Evolutionary conservation across 2,113 vertebrate species (phyloP), one percentile per base, ranked within the genome.

Genomic region (Etia nguti): DNA sequence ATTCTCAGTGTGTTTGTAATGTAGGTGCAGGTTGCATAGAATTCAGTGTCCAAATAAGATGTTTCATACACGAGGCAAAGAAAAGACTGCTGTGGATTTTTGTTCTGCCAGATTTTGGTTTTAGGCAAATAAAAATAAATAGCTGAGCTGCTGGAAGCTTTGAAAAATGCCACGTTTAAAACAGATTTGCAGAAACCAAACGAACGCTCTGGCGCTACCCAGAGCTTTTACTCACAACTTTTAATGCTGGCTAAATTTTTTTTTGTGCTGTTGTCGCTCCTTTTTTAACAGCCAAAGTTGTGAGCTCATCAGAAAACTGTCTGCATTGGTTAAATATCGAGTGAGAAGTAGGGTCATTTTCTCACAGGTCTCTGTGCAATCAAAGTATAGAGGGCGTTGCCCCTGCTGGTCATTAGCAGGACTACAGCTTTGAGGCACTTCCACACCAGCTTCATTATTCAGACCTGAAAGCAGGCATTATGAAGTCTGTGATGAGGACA

Each of bases 241-340:
- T 1, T 48, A 24, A 75, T 48, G 22, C 68, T 46, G 38, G 15
- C 0, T 48, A 29, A 5, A 4, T 73, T 2, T 48, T 22, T 48
- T 22, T 73, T 73, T 46, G 38, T 73, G 65, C 38, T 73, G 41
- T 26, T 73, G 9, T 26, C 1, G 1, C 68, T 46, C 26, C 26
- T 73, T 4, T 11, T 48, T 20, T 0, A 2, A 20, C 70, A 20
- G 24, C 41, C 3, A 0, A 29, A 1, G 41, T 62, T 36, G 31
- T 29, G 13, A 75, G 26, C 6, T 52, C 46, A 50, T 20, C 46
- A 12, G 26, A 46, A 50, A 50, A 31, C 6, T n/a, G 4, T n/a
- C 46, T 77, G 16, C 46, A 31, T 16, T 50, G 73, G 43, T 48
- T 20, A 6, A 29, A 75, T 6, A 48, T 75, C 70, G 48, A 26